Base-by-base conservation (phyloP, 2,888 invertebrate species). In the Clusia tigrina region DNA sequence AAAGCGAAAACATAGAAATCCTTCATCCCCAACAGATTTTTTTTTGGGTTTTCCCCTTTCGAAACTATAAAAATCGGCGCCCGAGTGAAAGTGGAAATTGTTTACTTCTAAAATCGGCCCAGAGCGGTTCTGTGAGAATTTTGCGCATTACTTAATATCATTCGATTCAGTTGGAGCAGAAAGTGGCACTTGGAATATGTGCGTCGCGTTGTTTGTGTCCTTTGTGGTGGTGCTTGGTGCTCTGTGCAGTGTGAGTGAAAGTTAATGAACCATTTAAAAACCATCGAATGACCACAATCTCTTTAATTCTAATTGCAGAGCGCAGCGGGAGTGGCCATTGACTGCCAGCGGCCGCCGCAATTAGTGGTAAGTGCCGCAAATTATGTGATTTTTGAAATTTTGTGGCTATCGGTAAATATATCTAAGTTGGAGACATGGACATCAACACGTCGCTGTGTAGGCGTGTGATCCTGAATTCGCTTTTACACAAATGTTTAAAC, bases 311-410 rank as follows among this genome's bases (percentile, higher is more conserved):
- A 32, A 42, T 32, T 55, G 12, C 26, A 65, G 64, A 46, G 52
- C 51, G 26, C 20, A 23, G n/a, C 65, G 48, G 24, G 55, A 1
- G 71, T 71, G 26, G 64, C 70, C 9, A 77, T 80, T 52, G 79
- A 83, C 60, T 82, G 82, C 23, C 77, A 73, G 59, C 68, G 72
- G 52, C 82, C 82, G 1, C 82, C 82, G 1, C 78, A 76, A 51
- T 69, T 83, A 62, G 78, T 82, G 65, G 82, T 81, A 74, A 76
- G 80, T 73, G 55, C 12, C 6, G n/a, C 5, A 15, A 46, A 15
- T 0, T 0, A 3, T 18, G 6, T 1, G n/a, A n/a, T n/a, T n/a
- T n/a, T n/a, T n/a, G n/a, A n/a, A n/a, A n/a, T n/a, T n/a, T n/a
- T n/a, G n/a, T n/a, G n/a, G n/a, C n/a, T n/a, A n/a, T n/a, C n/a